phyloP scores from a whole-genome alignment of 2,113 vertebrate species.

The Pavo muticus region DNA sequence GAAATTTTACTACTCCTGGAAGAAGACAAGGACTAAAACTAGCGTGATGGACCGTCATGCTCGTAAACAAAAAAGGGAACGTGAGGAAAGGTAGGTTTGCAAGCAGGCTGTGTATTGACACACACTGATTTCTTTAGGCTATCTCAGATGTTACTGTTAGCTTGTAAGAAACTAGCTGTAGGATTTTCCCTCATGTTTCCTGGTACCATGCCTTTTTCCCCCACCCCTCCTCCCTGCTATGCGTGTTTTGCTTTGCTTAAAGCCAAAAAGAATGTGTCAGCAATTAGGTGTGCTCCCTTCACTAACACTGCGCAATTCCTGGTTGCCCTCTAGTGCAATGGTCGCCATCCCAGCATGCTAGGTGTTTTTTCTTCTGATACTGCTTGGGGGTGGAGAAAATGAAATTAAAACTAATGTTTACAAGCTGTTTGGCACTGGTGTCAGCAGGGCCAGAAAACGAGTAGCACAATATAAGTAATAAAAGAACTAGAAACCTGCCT shows the following conservation, averaged over 20 bases:
- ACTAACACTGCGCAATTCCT: background rate
- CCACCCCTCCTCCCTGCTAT: background rate
- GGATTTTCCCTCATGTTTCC: slow-evolving; percentile 47
- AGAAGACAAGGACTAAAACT: slow-evolving; percentile 96
- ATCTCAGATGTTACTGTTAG: background rate
- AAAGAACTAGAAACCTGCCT: background rate
- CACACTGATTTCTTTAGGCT: background rate
- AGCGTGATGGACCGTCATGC: slow-evolving; percentile 97
- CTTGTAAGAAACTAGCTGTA: background rate
- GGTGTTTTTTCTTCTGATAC: background rate
- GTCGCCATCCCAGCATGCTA: background rate
- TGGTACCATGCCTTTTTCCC: slow-evolving; percentile 14
- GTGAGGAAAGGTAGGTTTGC: slow-evolving; percentile 88
- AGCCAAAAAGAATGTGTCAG: background rate
- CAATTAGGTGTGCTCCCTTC: background rate
- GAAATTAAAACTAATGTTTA: slow-evolving; percentile 5
- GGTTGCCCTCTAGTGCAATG: background rate
- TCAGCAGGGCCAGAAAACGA: background rate
- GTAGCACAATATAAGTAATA: background rate
- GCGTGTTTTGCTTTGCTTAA: slow-evolving; percentile 15
- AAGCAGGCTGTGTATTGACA: background rate
- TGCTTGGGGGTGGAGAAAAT: background rate
- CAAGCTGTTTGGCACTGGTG: background rate
- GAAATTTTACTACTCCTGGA: slow-evolving; percentile 98
- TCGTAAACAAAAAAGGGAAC: slow-evolving; percentile 91